Evolutionary conservation across 2,113 vertebrate species (phyloP).

Genomic region (Chaenogobius annularis): DNA sequence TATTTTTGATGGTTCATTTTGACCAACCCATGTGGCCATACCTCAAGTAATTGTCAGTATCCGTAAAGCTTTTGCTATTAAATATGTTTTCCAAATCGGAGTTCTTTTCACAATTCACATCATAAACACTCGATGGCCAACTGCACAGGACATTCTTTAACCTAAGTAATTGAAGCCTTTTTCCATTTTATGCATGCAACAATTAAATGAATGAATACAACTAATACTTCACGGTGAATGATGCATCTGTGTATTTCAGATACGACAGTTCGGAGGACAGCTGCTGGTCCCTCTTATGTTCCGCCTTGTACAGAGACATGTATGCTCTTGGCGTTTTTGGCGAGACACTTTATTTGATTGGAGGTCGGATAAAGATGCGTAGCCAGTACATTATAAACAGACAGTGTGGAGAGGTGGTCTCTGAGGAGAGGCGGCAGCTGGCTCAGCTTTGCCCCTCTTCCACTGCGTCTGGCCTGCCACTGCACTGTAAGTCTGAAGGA

Average conservation of each 20-base stretch:
- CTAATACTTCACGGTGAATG: background rate
- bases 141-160: too few relatives aligned
- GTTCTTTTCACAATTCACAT: too few relatives aligned
- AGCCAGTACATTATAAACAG: slow-evolving; percentile 83
- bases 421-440: slow-evolving; percentile 80
- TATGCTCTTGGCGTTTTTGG: slow-evolving; percentile 79
- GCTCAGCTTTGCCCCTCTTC: slow-evolving; percentile 82
- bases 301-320: slow-evolving; percentile 82
- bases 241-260: slow-evolving; percentile 66
- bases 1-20: too few relatives aligned
- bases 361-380: slow-evolving; percentile 89
- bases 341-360: slow-evolving; percentile 81
- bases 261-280: slow-evolving; percentile 79
- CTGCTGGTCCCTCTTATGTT: slow-evolving; percentile 84
- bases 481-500: slow-evolving; percentile 76
- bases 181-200: too few relatives aligned
- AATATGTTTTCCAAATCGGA: too few relatives aligned
- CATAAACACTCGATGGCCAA: too few relatives aligned
- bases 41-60: too few relatives aligned
- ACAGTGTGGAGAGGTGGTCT: slow-evolving; percentile 84
- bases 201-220: too few relatives aligned
- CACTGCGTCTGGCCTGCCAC: slow-evolving; percentile 84
- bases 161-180: too few relatives aligned
- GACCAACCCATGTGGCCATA: too few relatives aligned
- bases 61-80: too few relatives aligned